Conservation (phyloP, 2,113 vertebrate genomes). For the Spilogale gracilis region DNA sequence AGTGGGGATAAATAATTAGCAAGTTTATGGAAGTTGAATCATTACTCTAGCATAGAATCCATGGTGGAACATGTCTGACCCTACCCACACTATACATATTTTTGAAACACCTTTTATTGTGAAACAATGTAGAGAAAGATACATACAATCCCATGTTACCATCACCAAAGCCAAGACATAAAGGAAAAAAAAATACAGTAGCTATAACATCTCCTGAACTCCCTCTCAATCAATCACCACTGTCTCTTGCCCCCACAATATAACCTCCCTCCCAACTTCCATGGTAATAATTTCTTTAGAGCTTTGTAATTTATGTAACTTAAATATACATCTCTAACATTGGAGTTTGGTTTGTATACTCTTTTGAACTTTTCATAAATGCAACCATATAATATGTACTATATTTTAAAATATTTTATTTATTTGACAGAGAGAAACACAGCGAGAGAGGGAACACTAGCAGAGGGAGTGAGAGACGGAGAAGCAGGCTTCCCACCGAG, state of each 20-base stretch:
- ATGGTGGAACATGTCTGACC: neutral
- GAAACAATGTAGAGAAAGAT: neutral
- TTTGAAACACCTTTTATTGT: neutral
- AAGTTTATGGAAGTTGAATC: neutral
- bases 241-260: neutral
- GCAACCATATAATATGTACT: neutral
- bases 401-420: no score
- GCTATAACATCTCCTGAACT: neutral
- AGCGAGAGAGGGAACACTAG: no score
- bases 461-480: no score
- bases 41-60: neutral
- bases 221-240: neutral
- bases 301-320: neutral
- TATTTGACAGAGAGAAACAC: no score
- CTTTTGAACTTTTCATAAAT: neutral
- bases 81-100: neutral
- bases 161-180: neutral
- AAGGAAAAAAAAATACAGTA: neutral
- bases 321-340: neutral
- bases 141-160: neutral
- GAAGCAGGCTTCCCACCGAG: no score
- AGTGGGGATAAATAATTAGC: neutral
- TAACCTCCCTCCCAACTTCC: neutral
- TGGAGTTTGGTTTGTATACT: neutral
- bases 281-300: neutral